Evolutionary conservation across 2,113 vertebrate species (phyloP), one percentile per base, ranked within the genome.

Genomic region (Colius striatus): DNA sequence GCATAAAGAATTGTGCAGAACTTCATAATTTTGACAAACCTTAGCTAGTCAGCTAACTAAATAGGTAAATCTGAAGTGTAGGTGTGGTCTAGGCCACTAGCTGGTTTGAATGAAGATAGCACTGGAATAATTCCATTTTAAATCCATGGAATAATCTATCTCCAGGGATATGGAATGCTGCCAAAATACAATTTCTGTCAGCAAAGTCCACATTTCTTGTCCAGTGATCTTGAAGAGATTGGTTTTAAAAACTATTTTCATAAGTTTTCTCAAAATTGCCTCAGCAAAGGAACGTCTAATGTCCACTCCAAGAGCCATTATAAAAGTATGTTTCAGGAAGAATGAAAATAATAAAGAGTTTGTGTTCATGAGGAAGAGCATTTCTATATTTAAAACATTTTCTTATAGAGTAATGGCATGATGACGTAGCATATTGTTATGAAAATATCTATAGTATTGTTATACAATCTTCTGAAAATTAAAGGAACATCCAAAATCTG

Each of bases 241-340:
- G 41, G 7, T 87, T 87, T 94, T 77, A 2, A 10, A 91, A 81
- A 67, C 74, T 36, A 16, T 75, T 94, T 88, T 82, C 25, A 3
- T 41, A 85, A n/a, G 6, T 87, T 81, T 94, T 41, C 65, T 92
- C 61, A 84, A 92, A 93, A 87, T 47, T 88, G 5, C 72, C 55
- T 77, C 51, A 57, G 25, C n/a, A 63, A 86, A 84, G 26, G 55
- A 92, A 84, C 60, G 38, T 23, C 80, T 84, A 29, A 51, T 84
- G 53, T 11, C 18, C 7, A 36, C 22, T 92, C 5, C 32, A 84
- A 74, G 20, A 84, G 26, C 45, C 63, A 18, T 34, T 89, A 20
- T n/a, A 57, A 60, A 93, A 62, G 22, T 54, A 25, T 12, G 8
- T 84, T 88, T 94, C 73, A 84, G 89, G 17, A 77, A 51, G 32